Base-by-base conservation (phyloP, 2,888 invertebrate genomes). In the Trichogramma evanescens region DNA sequence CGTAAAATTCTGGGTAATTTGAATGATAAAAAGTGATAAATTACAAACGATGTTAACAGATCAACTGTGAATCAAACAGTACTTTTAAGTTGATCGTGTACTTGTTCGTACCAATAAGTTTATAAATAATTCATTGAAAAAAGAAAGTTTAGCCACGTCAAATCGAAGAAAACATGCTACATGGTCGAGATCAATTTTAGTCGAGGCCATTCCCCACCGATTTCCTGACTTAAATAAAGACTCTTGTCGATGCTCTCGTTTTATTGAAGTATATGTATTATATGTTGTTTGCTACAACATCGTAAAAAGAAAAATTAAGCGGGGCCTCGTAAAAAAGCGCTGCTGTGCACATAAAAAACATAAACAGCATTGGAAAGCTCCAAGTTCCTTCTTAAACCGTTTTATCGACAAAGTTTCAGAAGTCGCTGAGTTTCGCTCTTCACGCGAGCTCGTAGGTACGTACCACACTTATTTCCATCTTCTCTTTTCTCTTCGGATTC, bases 321-420 rank as follows among this genome's bases (percentile, higher is more conserved):
- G 9, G n/a, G n/a, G 45, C n/a, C n/a, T 45, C n/a, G 8, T 9
- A 45, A 45, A 45, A 45, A 45, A 45, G 9, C 45, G 45, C n/a
- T 45, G n/a, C n/a, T 9, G n/a, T 3, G n/a, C n/a, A 45, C 8
- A 9, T 45, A 45, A 9, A 9, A 45, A 45, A 45, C 8, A 45
- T 45, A 45, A 9, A 45, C 45, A 45, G 45, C 8, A 45, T 9
- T 9, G n/a, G n/a, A 45, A n/a, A 26, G 26, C 26, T 26, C 26
- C 26, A 26, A 26, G 26, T 26, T 26, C 26, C 38, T 46, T 53
- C 54, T 65, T 63, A 62, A 63, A 65, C 58, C 65, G 65, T 67
- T 68, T 68, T 67, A 72, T 72, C 69, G 69, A 58, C 41, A 68
- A 72, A 72, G 67, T 73, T 73, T 67, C 63, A 59, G 64, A 63